Percentiles rank a stretch among this genome's conserved stretches.
These are phyloP conservation scores for Drosophila pegasa DNA, from an alignment of 2,888 invertebrate species.

Conservation along the genomic window DNA sequence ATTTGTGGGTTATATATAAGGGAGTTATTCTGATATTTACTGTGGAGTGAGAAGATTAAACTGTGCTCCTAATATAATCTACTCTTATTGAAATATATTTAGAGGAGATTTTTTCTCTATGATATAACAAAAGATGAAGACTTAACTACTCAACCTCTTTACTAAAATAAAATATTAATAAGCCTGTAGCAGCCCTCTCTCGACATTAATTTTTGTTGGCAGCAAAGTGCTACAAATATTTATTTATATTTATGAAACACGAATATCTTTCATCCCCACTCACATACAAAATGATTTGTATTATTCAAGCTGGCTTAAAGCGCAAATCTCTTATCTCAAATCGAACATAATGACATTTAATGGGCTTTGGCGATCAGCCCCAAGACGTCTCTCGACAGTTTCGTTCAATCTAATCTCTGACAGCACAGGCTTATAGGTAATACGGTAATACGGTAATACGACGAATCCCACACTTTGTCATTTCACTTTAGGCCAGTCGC, in stretches of 20 bases:
- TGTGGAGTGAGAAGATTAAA: no score
- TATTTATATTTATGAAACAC: not conserved
- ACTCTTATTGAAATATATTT: no score
- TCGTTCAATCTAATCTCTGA: constrained; percentile 40
- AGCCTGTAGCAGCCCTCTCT: not conserved
- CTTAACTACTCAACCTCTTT: not conserved
- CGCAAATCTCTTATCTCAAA: constrained; percentile 8
- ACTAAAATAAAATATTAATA: not conserved
- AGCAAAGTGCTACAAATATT: not conserved
- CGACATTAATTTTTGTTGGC: not conserved
- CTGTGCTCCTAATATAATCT: no score
- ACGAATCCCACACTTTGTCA: not conserved
- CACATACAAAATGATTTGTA: not conserved
- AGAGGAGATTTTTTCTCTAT: no score
- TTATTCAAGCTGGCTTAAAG: not conserved
- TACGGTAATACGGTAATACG: constrained; percentile 6
- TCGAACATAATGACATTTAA: constrained; percentile 11
- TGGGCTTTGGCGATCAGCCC: constrained; percentile 21
- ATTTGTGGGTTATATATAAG: no score
- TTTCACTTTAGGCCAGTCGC: not conserved
- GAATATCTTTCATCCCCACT: not conserved
- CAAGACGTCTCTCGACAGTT: constrained; percentile 16
- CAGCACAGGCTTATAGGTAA: constrained; percentile 16
- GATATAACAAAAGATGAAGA: no score
- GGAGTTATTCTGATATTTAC: no score